A percentile compares a stretch with the other conserved stretches of the same genome.
These are phyloP conservation scores for Prionailurus viverrinus DNA, from an alignment of 2,113 vertebrate genomes.

Conservation along the genomic window DNA sequence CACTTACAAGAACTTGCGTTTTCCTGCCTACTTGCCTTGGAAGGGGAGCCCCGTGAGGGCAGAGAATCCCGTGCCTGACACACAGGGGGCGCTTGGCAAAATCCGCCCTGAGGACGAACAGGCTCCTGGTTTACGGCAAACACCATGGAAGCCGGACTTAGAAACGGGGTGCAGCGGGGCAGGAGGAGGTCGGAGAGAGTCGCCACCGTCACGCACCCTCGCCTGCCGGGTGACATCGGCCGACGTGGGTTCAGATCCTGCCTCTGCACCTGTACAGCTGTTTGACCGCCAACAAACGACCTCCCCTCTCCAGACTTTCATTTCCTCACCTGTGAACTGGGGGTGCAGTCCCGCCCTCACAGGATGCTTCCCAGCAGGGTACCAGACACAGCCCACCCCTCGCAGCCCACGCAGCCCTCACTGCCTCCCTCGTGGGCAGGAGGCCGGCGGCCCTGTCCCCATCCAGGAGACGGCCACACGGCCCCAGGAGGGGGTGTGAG, in stretches of 20 bases:
- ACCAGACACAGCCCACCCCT: background rate
- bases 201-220: background rate
- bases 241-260: rapidly evolving
- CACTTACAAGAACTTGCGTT: rapidly evolving
- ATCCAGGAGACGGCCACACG: rapidly evolving
- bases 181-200: background rate
- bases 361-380: rapidly evolving
- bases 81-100: background rate
- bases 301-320: background rate
- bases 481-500: background rate
- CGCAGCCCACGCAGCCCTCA: rapidly evolving
- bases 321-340: background rate
- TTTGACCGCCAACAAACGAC: background rate
- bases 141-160: background rate
- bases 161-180: background rate
- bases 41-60: background rate
- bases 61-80: background rate
- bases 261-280: background rate
- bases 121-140: background rate
- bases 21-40: background rate
- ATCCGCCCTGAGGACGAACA: rapidly evolving
- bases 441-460: background rate
- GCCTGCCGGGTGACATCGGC: background rate
- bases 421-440: background rate
- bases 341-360: background rate